phyloP scores from a whole-genome alignment of 1,140 invertebrate genomes.

The Penaeus indicus region DNA sequence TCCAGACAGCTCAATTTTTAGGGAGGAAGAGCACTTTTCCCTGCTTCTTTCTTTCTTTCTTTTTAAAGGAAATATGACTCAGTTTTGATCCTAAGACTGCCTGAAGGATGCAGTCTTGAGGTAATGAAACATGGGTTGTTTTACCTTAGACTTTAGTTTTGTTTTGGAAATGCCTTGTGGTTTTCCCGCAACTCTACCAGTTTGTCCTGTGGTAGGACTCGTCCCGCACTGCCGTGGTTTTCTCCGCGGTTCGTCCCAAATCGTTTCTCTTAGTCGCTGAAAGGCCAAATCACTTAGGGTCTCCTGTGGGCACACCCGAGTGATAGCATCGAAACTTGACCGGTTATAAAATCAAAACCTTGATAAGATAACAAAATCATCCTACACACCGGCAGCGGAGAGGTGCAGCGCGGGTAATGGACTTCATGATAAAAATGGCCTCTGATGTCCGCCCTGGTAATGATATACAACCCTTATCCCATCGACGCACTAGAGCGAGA shows the following conservation, averaged over 20 bases:
- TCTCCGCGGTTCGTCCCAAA: not conserved
- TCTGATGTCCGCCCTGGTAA: conserved; percentile 28
- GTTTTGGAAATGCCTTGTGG: conserved; percentile 37
- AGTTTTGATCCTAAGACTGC: conserved; percentile 17
- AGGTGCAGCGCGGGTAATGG: conserved; percentile 59
- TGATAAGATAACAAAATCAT: conserved; percentile 51
- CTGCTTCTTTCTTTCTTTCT: not conserved
- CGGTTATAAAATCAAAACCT: conserved; percentile 55
- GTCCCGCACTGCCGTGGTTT: not conserved
- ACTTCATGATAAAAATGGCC: conserved; percentile 50
- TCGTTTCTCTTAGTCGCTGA: not conserved
- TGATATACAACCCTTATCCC: conserved; percentile 6
- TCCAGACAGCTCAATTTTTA: not conserved
- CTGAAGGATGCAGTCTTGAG: not conserved
- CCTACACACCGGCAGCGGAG: conserved; percentile 38
- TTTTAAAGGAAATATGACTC: not conserved
- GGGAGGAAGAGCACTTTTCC: not conserved
- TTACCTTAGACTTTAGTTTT: conserved; percentile 49
- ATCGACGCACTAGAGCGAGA: not conserved
- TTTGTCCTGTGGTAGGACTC: not conserved
- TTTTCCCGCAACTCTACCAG: not conserved
- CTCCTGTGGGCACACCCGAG: not conserved
- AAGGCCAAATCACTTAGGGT: not conserved
- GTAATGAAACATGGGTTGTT: conserved; percentile 53
- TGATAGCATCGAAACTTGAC: conserved; percentile 8